Evolutionary conservation across 2,113 vertebrate genomes (phyloP).

Genomic region (Hippocampus abdominalis): DNA sequence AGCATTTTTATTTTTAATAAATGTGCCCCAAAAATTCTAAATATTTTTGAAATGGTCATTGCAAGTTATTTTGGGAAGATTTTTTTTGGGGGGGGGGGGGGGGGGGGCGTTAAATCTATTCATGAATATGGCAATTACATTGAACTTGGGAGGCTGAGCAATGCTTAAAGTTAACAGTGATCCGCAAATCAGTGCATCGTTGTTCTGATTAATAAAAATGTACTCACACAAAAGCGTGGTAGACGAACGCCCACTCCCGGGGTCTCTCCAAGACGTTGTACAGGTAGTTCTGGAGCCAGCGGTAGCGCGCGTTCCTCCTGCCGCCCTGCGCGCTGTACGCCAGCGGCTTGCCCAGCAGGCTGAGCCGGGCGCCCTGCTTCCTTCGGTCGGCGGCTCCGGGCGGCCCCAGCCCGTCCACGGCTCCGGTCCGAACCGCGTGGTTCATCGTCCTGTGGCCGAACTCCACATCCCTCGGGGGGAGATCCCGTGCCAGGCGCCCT

Average conservation of each 20-base stretch:
- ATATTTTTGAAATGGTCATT: not conserved
- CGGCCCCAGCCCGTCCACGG: constrained; percentile 80
- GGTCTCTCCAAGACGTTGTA: constrained; percentile 97
- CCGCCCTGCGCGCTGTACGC: constrained; percentile 87
- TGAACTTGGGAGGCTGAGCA: not conserved
- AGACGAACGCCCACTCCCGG: constrained; percentile 90
- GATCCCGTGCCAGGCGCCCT: constrained; percentile 65
- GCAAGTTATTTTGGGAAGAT: not conserved
- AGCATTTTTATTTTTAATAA: no score
- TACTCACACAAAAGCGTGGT: constrained; percentile 98
- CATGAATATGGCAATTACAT: not conserved
- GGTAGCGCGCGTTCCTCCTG: constrained; percentile 91
- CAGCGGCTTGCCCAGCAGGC: constrained; percentile 91
- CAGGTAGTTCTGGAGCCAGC: constrained; percentile 90
- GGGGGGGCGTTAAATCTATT: not conserved
- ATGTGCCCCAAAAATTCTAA: not conserved
- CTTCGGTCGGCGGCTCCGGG: constrained; percentile 70
- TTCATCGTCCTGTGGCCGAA: constrained; percentile 75
- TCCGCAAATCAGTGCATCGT: no score
- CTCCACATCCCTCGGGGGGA: constrained; percentile 89
- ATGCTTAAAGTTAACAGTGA: not conserved
- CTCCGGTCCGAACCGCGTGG: constrained; percentile 73
- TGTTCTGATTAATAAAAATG: not conserved
- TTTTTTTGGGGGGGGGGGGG: not conserved
- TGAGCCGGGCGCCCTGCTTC: constrained; percentile 91